These are phyloP conservation scores for Darevskia mixta DNA, from an alignment of 2,797 vertebrate genomes.

Conservation along the genomic window DNA sequence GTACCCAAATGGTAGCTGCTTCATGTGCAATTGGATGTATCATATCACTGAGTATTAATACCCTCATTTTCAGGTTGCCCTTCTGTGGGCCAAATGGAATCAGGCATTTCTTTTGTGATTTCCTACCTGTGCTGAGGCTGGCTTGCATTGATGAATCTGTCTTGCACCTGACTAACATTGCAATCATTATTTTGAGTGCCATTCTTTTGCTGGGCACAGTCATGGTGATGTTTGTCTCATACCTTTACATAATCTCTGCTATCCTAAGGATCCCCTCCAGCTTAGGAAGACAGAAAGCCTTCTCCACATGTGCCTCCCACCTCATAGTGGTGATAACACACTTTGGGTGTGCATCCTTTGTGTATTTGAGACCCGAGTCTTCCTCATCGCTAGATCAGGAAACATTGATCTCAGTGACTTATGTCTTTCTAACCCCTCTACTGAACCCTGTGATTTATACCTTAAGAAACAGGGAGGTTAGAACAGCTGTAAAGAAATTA, in stretches of 20 bases:
- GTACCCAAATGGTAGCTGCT: conserved; percentile 34
- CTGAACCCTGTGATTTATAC: conserved; percentile 23
- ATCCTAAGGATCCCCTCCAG: conserved; percentile 47
- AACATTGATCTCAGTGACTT: background rate
- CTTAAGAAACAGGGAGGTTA: conserved; percentile 27
- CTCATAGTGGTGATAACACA: conserved; percentile 26
- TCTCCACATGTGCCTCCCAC: conserved; percentile 34
- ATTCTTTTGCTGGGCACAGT: conserved; percentile 68
- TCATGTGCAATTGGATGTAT: background rate
- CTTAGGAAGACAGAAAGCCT: conserved; percentile 24
- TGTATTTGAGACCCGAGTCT: conserved; percentile 22
- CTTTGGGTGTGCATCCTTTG: conserved; percentile 28
- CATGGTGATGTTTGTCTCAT: conserved; percentile 73
- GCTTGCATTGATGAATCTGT: conserved; percentile 29
- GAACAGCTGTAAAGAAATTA: background rate
- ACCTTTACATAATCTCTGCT: conserved; percentile 45
- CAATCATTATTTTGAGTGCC: conserved; percentile 47
- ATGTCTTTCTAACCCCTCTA: conserved; percentile 18
- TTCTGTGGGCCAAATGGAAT: conserved; percentile 50
- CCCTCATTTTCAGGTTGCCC: conserved; percentile 64
- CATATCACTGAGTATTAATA: background rate
- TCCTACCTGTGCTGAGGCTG: conserved; percentile 56
- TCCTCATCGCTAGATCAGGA: conserved; percentile 1
- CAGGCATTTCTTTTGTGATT: conserved; percentile 68
- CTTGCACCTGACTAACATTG: conserved; percentile 44